Conservation (phyloP, 2,888 invertebrate species). For the Cephus sareptanus region DNA sequence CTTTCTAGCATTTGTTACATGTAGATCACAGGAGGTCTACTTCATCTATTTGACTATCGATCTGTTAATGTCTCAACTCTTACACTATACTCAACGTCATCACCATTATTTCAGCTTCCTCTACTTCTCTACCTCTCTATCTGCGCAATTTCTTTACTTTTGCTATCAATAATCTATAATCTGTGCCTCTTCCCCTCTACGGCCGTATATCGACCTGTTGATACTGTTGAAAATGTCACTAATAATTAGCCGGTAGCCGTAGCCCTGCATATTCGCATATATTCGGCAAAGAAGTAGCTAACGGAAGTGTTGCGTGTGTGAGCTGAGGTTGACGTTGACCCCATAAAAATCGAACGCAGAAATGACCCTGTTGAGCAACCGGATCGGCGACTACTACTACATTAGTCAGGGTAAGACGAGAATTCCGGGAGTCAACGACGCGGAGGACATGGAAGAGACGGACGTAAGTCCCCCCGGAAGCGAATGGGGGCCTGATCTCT, state of each 20-base stretch:
- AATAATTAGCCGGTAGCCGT: constrained; percentile 7
- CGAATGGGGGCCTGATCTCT: background rate
- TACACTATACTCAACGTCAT: background rate
- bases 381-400: constrained; percentile 88
- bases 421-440: constrained; percentile 96
- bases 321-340: background rate
- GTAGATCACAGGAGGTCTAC: background rate
- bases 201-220: background rate
- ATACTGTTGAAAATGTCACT: constrained; percentile 11
- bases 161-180: background rate
- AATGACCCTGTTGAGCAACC: constrained; percentile 83
- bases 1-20: background rate
- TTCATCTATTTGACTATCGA: background rate
- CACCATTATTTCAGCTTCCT: background rate
- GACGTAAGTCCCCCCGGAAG: constrained; percentile 77
- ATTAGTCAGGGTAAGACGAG: constrained; percentile 95
- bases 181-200: background rate
- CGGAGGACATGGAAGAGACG: constrained; percentile 86
- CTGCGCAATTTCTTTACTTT: constrained; percentile 7
- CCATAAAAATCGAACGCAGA: constrained; percentile 71
- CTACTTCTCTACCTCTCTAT: constrained; percentile 20
- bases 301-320: constrained; percentile 5
- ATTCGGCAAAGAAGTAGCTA: constrained; percentile 6
- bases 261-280: background rate
- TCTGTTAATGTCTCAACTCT: background rate